Evolutionary conservation across 2,113 vertebrate genomes (phyloP), one percentile per base, ranked within the genome.

Genomic region (Sisor rabdophorus): DNA sequence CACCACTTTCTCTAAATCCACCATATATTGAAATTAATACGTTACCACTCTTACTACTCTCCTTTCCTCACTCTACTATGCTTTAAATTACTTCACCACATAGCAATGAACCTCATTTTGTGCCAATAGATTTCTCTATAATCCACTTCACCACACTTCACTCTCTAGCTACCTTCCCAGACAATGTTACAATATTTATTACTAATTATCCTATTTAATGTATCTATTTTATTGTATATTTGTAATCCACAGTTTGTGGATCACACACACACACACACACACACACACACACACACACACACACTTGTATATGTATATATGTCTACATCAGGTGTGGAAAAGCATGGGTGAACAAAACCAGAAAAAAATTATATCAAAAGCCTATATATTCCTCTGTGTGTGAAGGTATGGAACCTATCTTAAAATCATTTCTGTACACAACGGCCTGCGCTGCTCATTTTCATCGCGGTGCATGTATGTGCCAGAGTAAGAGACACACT

Each of bases 401-500:
- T 64, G 20, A 13, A 22, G 1, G 40, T 11, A 5, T 17, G 3
- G 26, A 50, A 28, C 65, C 24, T 50, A 26, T 50, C 47, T 17
- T 19, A 52, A 68, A 11, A 11, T 22, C 50, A 8, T 11, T 28
- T 28, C 47, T 68, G 47, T 50, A 36, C 26, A 11, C 8, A 11
- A 6, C 47, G 2, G 2, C 15, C 65, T 7, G 24, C 64, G 10
- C 44, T 50, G 22, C 7, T 4, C 24, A 28, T 50, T 68, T 40
- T 20, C 19, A 11, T 11, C 22, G 24, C 40, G 0, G n/a, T 47
- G 22, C 59, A 24, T 71, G 24, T 59, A 16, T 17, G 12, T 71
- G 17, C n/a, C 9, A n/a, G 19, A 68, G 17, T 36, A 26, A 17
- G 54, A 78, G 22, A 60, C 56, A 54, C 54, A 61, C 64, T 59